Evolutionary conservation across 2,113 vertebrate species (phyloP).

Genomic region (Zosterops borbonicus): DNA sequence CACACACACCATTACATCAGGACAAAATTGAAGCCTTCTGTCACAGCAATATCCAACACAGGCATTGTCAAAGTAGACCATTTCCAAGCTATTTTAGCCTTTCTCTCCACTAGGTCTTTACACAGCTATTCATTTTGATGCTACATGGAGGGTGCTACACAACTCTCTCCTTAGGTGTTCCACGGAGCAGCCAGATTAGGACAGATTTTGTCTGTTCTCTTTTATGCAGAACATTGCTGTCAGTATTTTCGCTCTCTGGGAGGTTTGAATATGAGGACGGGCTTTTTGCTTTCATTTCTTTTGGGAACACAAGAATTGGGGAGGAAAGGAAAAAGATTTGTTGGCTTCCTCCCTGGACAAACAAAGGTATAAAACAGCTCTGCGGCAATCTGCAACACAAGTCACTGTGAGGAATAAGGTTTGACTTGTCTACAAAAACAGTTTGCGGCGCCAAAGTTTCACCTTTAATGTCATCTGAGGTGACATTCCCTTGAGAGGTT

Average conservation of each 20-base stretch:
- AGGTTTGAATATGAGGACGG: not conserved
- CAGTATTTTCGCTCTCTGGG: not conserved
- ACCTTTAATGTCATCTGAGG: not conserved
- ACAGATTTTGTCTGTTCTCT: not conserved
- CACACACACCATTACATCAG: rapidly evolving
- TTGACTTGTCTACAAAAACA: not conserved
- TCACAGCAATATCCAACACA: not conserved
- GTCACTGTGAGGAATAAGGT: not conserved
- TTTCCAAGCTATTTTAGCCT: not conserved
- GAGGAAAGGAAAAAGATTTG: not conserved
- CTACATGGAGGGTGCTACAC: not conserved
- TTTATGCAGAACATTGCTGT: not conserved
- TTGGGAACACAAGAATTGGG: not conserved
- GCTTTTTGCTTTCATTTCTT: not conserved
- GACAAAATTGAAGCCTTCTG: not conserved
- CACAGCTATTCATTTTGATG: not conserved
- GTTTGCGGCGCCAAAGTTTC: not conserved
- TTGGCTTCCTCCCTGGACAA: not conserved
- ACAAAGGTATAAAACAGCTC: not conserved
- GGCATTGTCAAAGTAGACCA: not conserved
- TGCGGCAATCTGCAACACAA: not conserved
- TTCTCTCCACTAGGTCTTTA: not conserved
- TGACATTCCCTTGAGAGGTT: not conserved
- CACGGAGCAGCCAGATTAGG: not conserved
- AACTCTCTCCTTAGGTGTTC: not conserved